Evolutionary conservation across 2,888 invertebrate genomes (phyloP), one percentile per base, ranked within the genome.

Genomic region (Catotricha subobsoleta): DNA sequence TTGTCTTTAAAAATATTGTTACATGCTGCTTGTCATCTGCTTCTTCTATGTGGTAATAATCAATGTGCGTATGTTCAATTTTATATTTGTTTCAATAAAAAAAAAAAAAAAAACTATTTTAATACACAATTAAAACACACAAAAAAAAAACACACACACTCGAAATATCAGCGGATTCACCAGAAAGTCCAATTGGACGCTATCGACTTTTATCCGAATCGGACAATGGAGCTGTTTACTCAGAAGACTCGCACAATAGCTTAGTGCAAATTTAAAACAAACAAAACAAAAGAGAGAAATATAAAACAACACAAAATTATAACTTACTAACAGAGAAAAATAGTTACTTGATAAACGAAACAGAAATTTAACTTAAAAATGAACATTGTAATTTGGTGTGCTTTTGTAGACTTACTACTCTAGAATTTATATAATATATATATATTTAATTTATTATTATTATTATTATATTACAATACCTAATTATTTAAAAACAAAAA

Each of bases 111-210:
- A 25, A 25, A n/a, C n/a, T 27, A 9, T 27, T 27, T 27, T 27
- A 27, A 19, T 5, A 9, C 34, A 9, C 10, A 12, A 4, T 16
- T 34, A 18, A 34, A 34, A 34, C 16, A 7, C n/a, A 34, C n/a
- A 34, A 9, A 34, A 9, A 34, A 33, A 12, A 33, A 18, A 19
- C 34, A 4, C 6, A 5, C n/a, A 29, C 16, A 16, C 15, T 19
- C 5, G 5, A 16, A 12, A 15, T n/a, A 36, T n/a, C 33, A 42
- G 42, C 42, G n/a, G 39, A 42, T 38, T 31, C 42, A 28, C 42
- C 38, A 30, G 42, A 42, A 27, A 42, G 39, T 39, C 42, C 39
- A 19, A 30, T 42, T 12, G 42, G 42, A 39, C 42, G 42, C 9
- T 42, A 42, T 35, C 38, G 42, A 15, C 33, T 42, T 2, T n/a